A percentile compares a stretch with the other conserved stretches of the same genome.
Conservation (phyloP, 2,113 vertebrate species). For the Poecile atricapillus region DNA sequence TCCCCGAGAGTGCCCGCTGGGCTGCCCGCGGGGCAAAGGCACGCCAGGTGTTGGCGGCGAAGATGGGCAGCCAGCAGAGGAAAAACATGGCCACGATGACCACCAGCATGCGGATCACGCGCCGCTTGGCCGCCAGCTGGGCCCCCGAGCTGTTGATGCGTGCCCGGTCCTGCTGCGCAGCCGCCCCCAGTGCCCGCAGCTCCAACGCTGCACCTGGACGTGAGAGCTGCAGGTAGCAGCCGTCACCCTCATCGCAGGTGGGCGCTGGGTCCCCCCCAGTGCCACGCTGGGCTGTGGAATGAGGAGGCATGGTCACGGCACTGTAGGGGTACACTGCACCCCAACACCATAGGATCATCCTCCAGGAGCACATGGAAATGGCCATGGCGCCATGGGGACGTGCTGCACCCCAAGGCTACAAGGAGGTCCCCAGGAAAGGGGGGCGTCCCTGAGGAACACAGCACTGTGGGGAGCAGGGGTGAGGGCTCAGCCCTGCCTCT, state of each 20-base stretch:
- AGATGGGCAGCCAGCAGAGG: slow-evolving; percentile 93
- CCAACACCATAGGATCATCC: accelerated
- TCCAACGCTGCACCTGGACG: slow-evolving; percentile 78
- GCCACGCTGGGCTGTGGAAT: slow-evolving; percentile 67
- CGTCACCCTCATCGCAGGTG: slow-evolving; percentile 80
- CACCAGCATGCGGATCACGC: slow-evolving; percentile 93
- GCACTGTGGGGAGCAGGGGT: accelerated
- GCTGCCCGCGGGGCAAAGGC: slow-evolving; percentile 82
- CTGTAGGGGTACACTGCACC: accelerated
- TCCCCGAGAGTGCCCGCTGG: slow-evolving; percentile 78
- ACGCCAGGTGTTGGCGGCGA: slow-evolving; percentile 90
- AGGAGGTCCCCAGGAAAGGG: neutral
- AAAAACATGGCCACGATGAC: slow-evolving; percentile 93
- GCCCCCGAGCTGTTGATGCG: slow-evolving; percentile 82
- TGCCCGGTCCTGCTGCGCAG: slow-evolving; percentile 63
- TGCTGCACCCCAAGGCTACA: neutral
- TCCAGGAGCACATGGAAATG: neutral
- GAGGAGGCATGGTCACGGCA: neutral
- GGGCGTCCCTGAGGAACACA: neutral
- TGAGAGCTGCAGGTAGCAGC: slow-evolving; percentile 85
- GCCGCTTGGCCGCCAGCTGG: slow-evolving; percentile 90
- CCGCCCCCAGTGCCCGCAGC: slow-evolving; percentile 77
- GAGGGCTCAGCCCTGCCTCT: neutral
- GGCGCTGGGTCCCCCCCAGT: neutral
- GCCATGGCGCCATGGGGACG: accelerated